These are phyloP conservation scores for Choloepus didactylus DNA, from an alignment of 2,797 vertebrate species.

Conservation along the genomic window DNA sequence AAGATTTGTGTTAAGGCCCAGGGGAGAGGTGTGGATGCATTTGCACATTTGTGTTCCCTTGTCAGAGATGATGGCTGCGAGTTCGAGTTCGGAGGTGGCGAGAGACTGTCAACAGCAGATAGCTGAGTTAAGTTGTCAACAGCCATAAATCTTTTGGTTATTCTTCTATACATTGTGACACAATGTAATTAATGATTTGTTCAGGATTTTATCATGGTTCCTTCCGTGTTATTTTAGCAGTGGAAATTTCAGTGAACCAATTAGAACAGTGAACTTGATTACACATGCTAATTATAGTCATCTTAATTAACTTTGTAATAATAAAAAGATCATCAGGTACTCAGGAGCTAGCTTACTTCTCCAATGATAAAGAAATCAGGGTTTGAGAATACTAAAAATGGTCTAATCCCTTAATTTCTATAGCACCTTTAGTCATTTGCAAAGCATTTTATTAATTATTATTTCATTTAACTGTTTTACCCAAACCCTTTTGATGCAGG, in stretches of 20 bases:
- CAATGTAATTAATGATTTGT: background rate
- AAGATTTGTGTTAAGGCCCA: background rate
- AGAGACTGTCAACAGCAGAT: background rate
- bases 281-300: background rate
- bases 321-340: conserved; percentile 17
- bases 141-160: background rate
- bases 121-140: background rate
- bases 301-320: conserved; percentile 68
- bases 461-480: conserved; percentile 19
- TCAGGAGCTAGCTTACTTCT: conserved; percentile 39
- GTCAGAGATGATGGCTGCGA: background rate
- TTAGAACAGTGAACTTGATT: conserved; percentile 60
- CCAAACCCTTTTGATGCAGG: background rate
- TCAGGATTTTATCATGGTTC: conserved; percentile 40
- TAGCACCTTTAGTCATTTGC: background rate
- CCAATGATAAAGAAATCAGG: conserved; percentile 28
- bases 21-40: background rate
- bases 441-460: background rate
- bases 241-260: conserved; percentile 33
- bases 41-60: background rate
- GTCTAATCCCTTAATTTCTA: conserved; percentile 23
- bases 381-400: background rate
- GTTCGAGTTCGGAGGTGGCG: background rate
- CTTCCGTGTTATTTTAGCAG: conserved; percentile 21
- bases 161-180: background rate